phyloP scores from a whole-genome alignment of 1,140 invertebrate species.

The Bombus consobrinus region DNA sequence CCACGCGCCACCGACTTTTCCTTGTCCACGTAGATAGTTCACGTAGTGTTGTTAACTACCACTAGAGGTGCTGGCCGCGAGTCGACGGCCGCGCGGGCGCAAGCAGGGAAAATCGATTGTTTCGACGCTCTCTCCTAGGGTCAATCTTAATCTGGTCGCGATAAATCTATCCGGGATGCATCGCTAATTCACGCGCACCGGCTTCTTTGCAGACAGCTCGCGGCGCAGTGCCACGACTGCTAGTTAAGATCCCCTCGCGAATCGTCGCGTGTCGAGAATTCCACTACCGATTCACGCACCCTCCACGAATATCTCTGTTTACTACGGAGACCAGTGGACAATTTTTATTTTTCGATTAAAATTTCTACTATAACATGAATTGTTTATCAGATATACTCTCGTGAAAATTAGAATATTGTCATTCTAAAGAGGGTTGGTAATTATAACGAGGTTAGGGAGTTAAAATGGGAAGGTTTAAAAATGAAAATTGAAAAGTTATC shows the following conservation, averaged over 20 bases:
- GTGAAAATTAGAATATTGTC: background rate
- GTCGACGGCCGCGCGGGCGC: conserved; percentile 51
- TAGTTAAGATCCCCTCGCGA: background rate
- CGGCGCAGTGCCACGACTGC: background rate
- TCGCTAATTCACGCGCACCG: conserved; percentile 13
- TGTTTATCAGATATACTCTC: background rate
- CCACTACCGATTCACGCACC: background rate
- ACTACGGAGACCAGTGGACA: background rate
- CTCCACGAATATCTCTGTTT: background rate
- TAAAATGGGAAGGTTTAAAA: background rate
- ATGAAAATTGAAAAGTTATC: background rate
- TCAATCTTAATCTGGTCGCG: conserved; percentile 44
- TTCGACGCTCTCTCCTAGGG: conserved; percentile 7
- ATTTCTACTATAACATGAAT: background rate
- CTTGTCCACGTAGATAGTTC: conserved; percentile 24
- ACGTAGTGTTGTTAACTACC: background rate
- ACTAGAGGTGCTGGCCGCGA: conserved; percentile 12
- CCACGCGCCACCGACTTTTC: conserved; percentile 24
- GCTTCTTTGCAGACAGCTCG: background rate
- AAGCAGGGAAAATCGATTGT: conserved; percentile 65
- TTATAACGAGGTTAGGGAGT: background rate
- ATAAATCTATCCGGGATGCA: conserved; percentile 40
- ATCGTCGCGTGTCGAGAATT: too few species aligned
- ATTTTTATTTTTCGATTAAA: background rate
- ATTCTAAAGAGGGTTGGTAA: background rate